Evolutionary conservation across 30 jellyfish, hydroid and myxozoan genomes (phyloP), one percentile per base, ranked within the genome.

Genomic region (Haliclystus octoradiatus): DNA sequence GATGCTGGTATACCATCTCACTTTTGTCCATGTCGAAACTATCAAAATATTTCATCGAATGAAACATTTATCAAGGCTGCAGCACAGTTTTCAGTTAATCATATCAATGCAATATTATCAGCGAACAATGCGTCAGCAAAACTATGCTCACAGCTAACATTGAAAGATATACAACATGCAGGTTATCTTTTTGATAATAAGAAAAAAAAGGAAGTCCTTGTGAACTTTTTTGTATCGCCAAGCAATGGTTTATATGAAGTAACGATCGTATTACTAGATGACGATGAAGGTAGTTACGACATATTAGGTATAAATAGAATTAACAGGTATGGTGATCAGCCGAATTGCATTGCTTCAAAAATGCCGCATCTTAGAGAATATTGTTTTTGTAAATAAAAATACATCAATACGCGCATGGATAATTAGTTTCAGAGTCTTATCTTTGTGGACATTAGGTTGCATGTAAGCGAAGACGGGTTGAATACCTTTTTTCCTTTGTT

Each of bases 311-410:
- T 71, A 12, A 71, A 79, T 71, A 57, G 82, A 53, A 51, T 34
- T 1, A 71, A 71, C 24, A 14, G 7, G 1, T 71, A 71, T 53
- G 79, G 79, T 25, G 33, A 53, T 5, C 82, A 71, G 33, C 79
- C 82, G 7, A 28, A 60, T 14, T 71, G 82, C 24, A 71, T 71
- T 53, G 65, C 26, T n/a, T 26, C 52, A 2, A 31, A 28, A 28
- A 24, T 2, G n/a, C 82, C 82, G 2, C 68, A 71, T 2, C 34
- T 71, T 64, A 27, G 63, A 33, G 53, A 50, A 34, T 71, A 23
- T 53, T 71, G 82, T 30, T 71, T 1, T 53, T 71, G 82, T 26
- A 69, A 69, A 29, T n/a, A n/a, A n/a, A n/a, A n/a, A n/a, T n/a
- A n/a, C n/a, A n/a, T n/a, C n/a, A n/a, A n/a, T n/a, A n/a, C n/a